phyloP scores from a whole-genome alignment of 2,797 vertebrate species.

The Graptemys geographica region DNA sequence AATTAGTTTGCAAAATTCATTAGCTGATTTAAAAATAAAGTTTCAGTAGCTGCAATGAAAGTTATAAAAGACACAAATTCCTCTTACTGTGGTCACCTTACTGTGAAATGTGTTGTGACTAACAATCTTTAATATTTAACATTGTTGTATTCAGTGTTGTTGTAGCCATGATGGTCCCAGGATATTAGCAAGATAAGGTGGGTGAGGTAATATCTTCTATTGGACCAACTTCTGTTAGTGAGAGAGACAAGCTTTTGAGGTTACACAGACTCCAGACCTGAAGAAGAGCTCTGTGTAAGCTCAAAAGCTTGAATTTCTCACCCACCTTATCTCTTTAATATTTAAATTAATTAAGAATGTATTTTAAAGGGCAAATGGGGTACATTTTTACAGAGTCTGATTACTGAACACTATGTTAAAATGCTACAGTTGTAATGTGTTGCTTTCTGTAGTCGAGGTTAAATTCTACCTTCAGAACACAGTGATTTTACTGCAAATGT shows the following conservation, averaged over 20 bases:
- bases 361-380: background rate
- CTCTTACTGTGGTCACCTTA: rapidly evolving
- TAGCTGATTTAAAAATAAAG: background rate
- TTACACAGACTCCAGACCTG: background rate
- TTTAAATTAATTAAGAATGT: background rate
- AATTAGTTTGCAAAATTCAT: background rate
- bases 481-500: background rate
- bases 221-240: background rate
- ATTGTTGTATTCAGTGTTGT: background rate
- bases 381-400: background rate
- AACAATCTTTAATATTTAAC: background rate
- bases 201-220: background rate
- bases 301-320: background rate
- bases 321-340: background rate
- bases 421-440: background rate
- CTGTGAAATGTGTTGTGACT: background rate
- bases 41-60: background rate
- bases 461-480: rapidly evolving
- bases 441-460: background rate
- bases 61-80: background rate
- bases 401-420: no score
- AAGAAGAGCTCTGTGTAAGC: background rate
- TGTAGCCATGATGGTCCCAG: background rate
- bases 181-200: background rate
- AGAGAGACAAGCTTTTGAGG: background rate